phyloP scores from a whole-genome alignment of 2,113 vertebrate species.

The Larimichthys polyactis region DNA sequence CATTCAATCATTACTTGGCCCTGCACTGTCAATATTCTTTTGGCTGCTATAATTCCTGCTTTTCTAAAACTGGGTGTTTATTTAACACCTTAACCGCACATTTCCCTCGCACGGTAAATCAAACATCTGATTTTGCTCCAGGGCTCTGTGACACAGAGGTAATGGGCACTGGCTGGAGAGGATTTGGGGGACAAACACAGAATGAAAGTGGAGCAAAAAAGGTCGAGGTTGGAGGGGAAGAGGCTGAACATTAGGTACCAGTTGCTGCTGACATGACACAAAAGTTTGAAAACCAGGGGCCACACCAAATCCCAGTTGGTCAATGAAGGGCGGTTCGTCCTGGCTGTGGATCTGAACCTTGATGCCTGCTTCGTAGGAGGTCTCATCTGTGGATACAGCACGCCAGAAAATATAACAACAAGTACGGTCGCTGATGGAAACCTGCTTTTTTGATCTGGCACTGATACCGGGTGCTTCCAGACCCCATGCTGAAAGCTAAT shows the following conservation, averaged over 20 bases:
- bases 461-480: background rate
- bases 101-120: constrained; percentile 28
- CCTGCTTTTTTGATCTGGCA: constrained; percentile 14
- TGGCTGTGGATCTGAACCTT: constrained; percentile 90
- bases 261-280: constrained; percentile 89
- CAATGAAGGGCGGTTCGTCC: constrained; percentile 88
- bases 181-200: constrained; percentile 59
- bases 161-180: constrained; percentile 39
- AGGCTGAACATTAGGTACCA: constrained; percentile 82
- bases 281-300: constrained; percentile 94
- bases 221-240: constrained; percentile 37
- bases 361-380: constrained; percentile 89
- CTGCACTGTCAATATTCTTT: constrained; percentile 39
- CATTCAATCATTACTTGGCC: constrained; percentile 47
- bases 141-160: constrained; percentile 45
- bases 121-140: constrained; percentile 70
- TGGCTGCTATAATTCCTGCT: constrained; percentile 19
- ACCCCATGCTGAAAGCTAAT: constrained; percentile 16
- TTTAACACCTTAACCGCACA: constrained; percentile 26
- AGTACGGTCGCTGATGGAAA: constrained; percentile 25
- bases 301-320: constrained; percentile 89
- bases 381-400: constrained; percentile 90
- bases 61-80: constrained; percentile 35
- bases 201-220: constrained; percentile 51
- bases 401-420: constrained; percentile 65